A percentile compares a stretch with the other conserved stretches of the same genome.
phyloP scores from a whole-genome alignment of 2,888 invertebrate genomes.

The Macrophya annulata region DNA sequence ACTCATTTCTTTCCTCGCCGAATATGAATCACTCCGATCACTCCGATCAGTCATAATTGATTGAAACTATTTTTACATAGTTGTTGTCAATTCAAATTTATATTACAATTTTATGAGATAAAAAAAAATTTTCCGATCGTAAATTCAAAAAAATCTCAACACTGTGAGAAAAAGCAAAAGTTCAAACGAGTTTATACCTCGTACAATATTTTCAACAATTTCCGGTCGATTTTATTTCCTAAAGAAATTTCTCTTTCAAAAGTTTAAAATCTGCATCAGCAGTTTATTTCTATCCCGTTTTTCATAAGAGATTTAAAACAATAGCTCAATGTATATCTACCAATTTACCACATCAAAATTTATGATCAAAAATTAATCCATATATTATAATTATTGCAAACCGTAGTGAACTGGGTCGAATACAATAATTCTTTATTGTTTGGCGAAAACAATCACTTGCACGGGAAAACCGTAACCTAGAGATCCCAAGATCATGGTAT shows the following conservation, averaged over 20 bases:
- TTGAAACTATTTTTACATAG: background rate
- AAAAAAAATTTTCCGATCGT: background rate
- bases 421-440: constrained; percentile 15
- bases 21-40: background rate
- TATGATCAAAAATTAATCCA: constrained; percentile 8
- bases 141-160: too few relatives aligned
- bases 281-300: background rate
- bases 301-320: background rate
- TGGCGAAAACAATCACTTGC: constrained; percentile 15
- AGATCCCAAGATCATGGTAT: constrained; percentile 51
- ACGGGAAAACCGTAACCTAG: constrained; percentile 40
- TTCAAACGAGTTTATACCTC: too few relatives aligned
- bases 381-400: constrained; percentile 14
- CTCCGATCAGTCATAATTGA: background rate
- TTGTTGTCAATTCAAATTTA: background rate
- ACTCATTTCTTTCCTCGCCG: background rate
- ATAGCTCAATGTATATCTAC: background rate
- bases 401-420: constrained; percentile 41
- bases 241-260: background rate
- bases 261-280: background rate
- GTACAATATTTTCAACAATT: background rate
- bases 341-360: background rate
- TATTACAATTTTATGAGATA: background rate
- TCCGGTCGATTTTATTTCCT: constrained; percentile 15
- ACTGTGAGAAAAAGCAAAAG: constrained; percentile 31